Base-by-base conservation (phyloP, 2,888 invertebrate species). In the Caenorhabditis auriculariae region DNA sequence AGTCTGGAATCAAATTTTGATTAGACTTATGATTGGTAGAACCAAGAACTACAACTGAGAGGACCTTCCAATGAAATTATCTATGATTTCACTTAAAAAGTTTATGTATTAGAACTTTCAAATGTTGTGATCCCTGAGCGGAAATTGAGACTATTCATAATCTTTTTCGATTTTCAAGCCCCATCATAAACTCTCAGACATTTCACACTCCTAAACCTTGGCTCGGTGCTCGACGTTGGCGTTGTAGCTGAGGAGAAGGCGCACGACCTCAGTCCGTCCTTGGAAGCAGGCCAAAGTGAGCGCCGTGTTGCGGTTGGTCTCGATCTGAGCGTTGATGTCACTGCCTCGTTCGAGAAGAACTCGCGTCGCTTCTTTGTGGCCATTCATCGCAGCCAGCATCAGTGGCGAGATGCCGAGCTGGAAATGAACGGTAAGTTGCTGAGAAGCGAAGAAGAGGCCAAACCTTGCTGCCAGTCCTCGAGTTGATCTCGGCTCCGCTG, bases 371-470 rank as follows among this genome's bases (percentile, higher is more conserved):
- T 91, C 91, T 46, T 90, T 89, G 82, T 93, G 92, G 0, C 96
- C 96, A 86, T 98, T 98, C 96, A 98, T 98, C 24, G 96, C 93
- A 19, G 96, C 95, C 81, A 98, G 84, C 98, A 98, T 99, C 52
- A 99, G 87, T 4, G 98, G 98, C 1, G 95, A 95, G 79, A 98
- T 98, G 72, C 98, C 96, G 55, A 96, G 86, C 85, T 96, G 95
- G 69, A 58, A 37, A 17, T n/a, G n/a, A 19, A 7, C 6, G 29
- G 49, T 17, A 60, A 15, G 17, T 50, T 5, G 72, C 69, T 45
- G 55, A 37, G n/a, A 24, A 55, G 26, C 1, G 3, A 42, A 45
- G n/a, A 17, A 32, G 9, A n/a, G n/a, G n/a, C n/a, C 39, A 49
- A 23, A 78, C 60, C 52, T 77, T 75, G 60, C 74, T 72, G 24